phyloP scores from a whole-genome alignment of 2,797 vertebrate species.

The Poecile montanus region DNA sequence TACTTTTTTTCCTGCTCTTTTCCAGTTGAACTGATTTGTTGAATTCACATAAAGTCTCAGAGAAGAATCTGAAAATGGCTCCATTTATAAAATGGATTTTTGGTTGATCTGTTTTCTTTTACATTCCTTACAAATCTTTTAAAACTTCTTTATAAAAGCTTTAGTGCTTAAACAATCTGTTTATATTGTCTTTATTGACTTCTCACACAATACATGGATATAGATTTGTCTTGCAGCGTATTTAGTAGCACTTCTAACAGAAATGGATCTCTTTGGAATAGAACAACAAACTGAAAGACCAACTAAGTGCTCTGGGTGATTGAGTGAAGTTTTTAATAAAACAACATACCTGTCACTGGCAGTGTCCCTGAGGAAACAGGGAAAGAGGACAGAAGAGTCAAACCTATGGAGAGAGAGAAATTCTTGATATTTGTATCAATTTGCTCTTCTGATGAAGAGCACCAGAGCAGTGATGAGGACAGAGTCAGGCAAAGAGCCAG shows the following conservation, averaged over 20 bases:
- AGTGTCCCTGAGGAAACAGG: neutral
- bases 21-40: neutral
- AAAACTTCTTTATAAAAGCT: neutral
- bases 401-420: slow-evolving; percentile 39
- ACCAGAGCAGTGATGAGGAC: neutral
- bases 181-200: neutral
- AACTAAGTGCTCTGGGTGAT: neutral
- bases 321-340: neutral
- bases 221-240: neutral
- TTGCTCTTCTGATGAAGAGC: neutral
- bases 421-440: neutral
- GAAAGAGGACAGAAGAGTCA: neutral
- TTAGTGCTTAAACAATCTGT: neutral
- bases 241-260: neutral
- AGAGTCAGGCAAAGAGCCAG: neutral
- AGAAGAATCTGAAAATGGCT: neutral
- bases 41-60: neutral
- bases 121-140: neutral
- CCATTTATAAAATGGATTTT: neutral
- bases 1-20: neutral
- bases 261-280: neutral
- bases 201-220: neutral
- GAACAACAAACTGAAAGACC: neutral
- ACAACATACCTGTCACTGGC: slow-evolving; percentile 11
- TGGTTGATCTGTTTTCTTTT: neutral